A percentile compares a stretch with the other conserved stretches of the same genome.
These are phyloP conservation scores for Ceyx melanurus DNA, from an alignment of 2,113 vertebrate species.

Conservation along the genomic window DNA sequence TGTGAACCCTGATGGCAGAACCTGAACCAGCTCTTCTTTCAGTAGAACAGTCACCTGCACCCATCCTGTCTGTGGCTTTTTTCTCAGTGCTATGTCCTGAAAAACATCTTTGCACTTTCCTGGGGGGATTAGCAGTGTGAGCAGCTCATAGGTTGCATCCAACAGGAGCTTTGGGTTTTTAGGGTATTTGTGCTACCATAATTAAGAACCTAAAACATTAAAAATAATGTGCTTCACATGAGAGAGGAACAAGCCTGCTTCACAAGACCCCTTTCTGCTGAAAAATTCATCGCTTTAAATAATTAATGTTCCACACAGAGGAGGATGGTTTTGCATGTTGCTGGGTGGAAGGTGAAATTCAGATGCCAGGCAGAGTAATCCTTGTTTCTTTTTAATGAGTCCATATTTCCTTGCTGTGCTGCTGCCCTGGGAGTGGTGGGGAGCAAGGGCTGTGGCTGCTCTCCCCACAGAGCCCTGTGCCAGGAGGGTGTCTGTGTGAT, in stretches of 20 bases:
- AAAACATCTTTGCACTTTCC: neutral
- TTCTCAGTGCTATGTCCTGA: neutral
- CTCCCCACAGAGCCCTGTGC: accelerated
- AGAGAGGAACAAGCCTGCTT: slow-evolving; percentile 25
- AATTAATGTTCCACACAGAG: slow-evolving; percentile 14
- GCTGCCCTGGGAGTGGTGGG: neutral
- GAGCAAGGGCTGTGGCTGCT: neutral
- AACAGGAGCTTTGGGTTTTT: neutral
- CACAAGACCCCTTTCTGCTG: slow-evolving; percentile 44
- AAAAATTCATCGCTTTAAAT: slow-evolving; percentile 61
- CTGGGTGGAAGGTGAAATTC: neutral
- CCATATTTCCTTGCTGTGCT: accelerated
- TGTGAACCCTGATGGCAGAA: neutral
- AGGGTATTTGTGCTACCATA: neutral
- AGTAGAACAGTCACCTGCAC: neutral
- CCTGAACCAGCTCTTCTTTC: neutral
- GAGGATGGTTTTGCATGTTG: slow-evolving; percentile 11
- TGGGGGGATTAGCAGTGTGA: neutral
- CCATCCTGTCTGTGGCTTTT: neutral
- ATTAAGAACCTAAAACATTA: slow-evolving; percentile 50
- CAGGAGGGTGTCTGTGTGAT: neutral
- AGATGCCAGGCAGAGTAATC: neutral
- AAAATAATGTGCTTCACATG: slow-evolving; percentile 22
- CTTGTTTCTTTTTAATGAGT: neutral
- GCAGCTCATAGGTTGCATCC: neutral